These are phyloP conservation scores for Noctua janthina DNA, from an alignment of 2,888 invertebrate species.

Conservation along the genomic window DNA sequence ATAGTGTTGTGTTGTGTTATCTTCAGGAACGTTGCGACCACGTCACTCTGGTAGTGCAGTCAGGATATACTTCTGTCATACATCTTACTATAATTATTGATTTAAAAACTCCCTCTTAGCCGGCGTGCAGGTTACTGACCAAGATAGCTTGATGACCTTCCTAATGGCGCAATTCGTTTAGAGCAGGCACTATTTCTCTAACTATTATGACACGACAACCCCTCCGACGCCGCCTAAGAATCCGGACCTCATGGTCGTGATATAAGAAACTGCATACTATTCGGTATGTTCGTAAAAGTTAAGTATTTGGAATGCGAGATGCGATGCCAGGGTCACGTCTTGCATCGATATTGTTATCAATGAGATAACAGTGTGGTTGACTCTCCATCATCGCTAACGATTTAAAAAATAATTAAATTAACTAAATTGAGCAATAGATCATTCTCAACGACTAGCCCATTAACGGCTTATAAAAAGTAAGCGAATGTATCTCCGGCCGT, in stretches of 20 bases:
- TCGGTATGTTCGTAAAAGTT: background rate
- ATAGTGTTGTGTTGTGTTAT: background rate
- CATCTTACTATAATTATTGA: background rate
- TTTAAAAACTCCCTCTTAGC: background rate
- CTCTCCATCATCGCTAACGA: slow-evolving; percentile 45
- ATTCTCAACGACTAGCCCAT: slow-evolving; percentile 27
- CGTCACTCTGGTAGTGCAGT: background rate
- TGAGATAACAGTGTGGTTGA: slow-evolving; percentile 52
- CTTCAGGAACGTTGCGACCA: background rate
- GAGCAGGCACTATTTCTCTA: background rate
- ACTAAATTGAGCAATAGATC: slow-evolving; percentile 17
- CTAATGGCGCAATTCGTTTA: background rate
- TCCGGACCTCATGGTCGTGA: background rate
- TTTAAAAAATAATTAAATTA: slow-evolving; percentile 18
- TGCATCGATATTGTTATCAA: slow-evolving; percentile 49
- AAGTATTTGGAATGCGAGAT: background rate
- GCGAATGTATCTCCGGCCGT: background rate
- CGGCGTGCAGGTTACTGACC: background rate
- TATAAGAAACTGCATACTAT: background rate
- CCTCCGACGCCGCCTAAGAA: background rate
- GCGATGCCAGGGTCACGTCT: background rate
- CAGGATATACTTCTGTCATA: background rate
- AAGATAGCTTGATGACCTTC: background rate
- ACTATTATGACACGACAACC: background rate
- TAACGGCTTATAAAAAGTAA: slow-evolving; percentile 49